phyloP scores from a whole-genome alignment of 1,140 invertebrate species.

The Periplaneta americana region DNA sequence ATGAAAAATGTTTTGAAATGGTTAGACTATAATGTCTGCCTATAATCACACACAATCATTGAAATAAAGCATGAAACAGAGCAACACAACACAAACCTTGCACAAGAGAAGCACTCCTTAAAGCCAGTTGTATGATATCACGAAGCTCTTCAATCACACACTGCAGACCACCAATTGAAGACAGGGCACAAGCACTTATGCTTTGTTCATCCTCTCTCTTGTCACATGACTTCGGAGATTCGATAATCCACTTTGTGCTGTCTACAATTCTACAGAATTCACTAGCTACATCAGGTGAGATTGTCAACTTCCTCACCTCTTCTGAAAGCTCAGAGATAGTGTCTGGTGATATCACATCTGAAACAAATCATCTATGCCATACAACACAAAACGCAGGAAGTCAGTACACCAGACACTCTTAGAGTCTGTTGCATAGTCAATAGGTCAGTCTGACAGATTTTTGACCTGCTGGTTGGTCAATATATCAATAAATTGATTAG shows the following conservation, averaged over 20 bases:
- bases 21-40: too few relatives aligned
- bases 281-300: neutral
- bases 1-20: too few relatives aligned
- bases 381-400: too few relatives aligned
- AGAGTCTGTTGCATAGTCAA: too few relatives aligned
- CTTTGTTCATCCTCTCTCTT: neutral
- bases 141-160: conserved; percentile 1
- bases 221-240: too few relatives aligned
- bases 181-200: neutral
- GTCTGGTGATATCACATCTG: neutral
- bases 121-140: neutral
- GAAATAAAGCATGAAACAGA: too few relatives aligned
- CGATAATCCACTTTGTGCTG: neutral
- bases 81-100: neutral
- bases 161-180: conserved; percentile 1
- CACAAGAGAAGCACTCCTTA: neutral
- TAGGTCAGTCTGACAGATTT: too few relatives aligned
- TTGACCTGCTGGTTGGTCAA: too few relatives aligned
- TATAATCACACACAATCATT: too few relatives aligned
- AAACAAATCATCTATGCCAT: too few relatives aligned
- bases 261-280: neutral
- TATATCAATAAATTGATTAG: too few relatives aligned
- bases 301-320: neutral
- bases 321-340: neutral
- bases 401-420: too few relatives aligned